These are phyloP conservation scores for Aleiodes alternator DNA, from an alignment of 2,888 invertebrate genomes.

Conservation along the genomic window DNA sequence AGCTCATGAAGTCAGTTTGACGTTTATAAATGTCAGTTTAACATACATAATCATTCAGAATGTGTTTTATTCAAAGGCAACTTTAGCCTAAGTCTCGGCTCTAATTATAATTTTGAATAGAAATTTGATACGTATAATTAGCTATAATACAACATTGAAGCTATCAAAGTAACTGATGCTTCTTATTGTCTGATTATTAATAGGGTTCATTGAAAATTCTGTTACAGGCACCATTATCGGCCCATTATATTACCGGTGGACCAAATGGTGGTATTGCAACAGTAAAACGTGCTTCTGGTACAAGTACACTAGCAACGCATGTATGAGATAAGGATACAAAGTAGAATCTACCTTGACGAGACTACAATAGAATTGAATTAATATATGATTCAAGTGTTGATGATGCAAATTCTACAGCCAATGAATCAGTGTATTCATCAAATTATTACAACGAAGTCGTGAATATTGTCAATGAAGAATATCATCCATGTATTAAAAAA, in stretches of 20 bases:
- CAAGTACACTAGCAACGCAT: constrained; percentile 81
- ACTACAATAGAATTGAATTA: constrained; percentile 46
- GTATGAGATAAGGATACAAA: constrained; percentile 77
- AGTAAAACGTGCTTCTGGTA: constrained; percentile 77
- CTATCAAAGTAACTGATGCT: background rate
- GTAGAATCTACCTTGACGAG: constrained; percentile 63
- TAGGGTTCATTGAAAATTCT: background rate
- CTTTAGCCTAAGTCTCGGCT: no score
- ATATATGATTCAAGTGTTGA: constrained; percentile 42
- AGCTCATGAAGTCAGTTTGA: no score
- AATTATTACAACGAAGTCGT: background rate
- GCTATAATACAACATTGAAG: background rate
- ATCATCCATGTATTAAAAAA: background rate
- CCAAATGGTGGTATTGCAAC: constrained; percentile 79
- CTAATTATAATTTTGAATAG: no score
- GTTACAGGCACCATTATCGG: constrained; percentile 70
- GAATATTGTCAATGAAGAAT: background rate
- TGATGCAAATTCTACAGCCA: constrained; percentile 31
- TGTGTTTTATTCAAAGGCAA: no score
- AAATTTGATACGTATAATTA: no score
- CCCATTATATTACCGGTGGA: constrained; percentile 74
- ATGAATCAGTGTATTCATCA: constrained; percentile 4
- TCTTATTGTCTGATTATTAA: background rate
- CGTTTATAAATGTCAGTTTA: no score
- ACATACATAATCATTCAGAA: no score